These are phyloP conservation scores for Drosophila yooni DNA, from an alignment of 2,888 invertebrate genomes.

Conservation along the genomic window DNA sequence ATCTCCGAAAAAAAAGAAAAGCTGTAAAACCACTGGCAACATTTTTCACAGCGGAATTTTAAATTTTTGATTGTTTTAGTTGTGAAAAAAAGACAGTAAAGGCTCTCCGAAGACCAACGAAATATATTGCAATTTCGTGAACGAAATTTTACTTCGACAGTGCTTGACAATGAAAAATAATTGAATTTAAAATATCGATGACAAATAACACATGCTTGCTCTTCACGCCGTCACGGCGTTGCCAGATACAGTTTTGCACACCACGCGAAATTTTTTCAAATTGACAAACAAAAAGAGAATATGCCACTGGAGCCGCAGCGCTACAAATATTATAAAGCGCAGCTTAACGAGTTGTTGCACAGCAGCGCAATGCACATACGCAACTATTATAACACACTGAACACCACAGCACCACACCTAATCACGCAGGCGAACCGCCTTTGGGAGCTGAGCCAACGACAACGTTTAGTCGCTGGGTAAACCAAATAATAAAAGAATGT, in stretches of 20 bases:
- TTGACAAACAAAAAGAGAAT: not conserved
- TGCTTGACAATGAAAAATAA: not conserved
- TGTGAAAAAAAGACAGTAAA: not conserved
- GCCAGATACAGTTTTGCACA: slow-evolving; percentile 7
- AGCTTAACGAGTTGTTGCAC: slow-evolving; percentile 29
- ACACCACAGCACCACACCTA: slow-evolving; percentile 14
- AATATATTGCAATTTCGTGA: not conserved
- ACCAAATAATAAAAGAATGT: not conserved
- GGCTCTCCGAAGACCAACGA: not conserved
- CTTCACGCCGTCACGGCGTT: not conserved
- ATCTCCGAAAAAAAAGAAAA: not conserved
- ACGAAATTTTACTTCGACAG: not conserved
- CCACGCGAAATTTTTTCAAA: slow-evolving; percentile 20
- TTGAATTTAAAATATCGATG: slow-evolving; percentile 7
- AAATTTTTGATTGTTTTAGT: not conserved
- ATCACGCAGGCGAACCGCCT: slow-evolving; percentile 27
- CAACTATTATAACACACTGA: slow-evolving; percentile 15
- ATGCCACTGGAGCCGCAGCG: slow-evolving; percentile 27
- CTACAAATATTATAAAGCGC: slow-evolving; percentile 15
- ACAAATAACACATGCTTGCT: not conserved
- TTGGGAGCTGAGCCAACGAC: slow-evolving; percentile 60
- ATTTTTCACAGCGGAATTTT: not conserved
- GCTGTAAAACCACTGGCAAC: not conserved
- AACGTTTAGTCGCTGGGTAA: slow-evolving; percentile 49
- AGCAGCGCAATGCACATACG: slow-evolving; percentile 18